phyloP scores from a whole-genome alignment of 2,113 vertebrate genomes.

The Arenaria interpres region DNA sequence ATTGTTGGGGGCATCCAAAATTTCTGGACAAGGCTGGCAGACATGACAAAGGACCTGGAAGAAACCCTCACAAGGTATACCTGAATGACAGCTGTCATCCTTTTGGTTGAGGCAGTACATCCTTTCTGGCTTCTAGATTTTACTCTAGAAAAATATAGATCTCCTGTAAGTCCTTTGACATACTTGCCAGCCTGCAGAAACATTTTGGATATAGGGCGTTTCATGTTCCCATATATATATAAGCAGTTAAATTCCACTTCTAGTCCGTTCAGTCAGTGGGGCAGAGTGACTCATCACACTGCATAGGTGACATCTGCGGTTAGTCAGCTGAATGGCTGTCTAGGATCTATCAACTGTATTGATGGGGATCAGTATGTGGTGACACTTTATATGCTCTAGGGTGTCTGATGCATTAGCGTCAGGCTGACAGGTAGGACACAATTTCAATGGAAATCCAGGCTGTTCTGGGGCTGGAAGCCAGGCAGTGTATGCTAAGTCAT shows the following conservation, averaged over 20 bases:
- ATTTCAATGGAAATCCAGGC: neutral
- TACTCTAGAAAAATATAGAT: neutral
- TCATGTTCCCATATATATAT: neutral
- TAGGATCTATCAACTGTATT: neutral
- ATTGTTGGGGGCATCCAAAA: neutral
- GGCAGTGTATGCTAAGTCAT: too few species aligned
- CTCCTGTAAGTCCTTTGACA: neutral
- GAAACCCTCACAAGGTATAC: fast-evolving
- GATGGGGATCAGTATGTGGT: neutral
- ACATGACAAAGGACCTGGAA: neutral
- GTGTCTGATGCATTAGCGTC: neutral
- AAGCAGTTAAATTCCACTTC: neutral
- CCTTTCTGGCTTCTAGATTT: neutral
- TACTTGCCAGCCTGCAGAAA: neutral
- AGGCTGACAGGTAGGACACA: neutral
- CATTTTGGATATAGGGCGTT: neutral
- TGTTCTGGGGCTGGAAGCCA: neutral
- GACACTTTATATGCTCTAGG: neutral
- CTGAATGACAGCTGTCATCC: neutral
- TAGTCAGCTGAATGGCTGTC: neutral
- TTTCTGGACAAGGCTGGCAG: neutral
- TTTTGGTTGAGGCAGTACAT: neutral
- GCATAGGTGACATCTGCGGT: neutral
- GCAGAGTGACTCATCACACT: neutral
- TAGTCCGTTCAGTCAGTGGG: neutral